Conservation (phyloP, 2,888 invertebrate genomes). For the Cephus nigrinus region DNA sequence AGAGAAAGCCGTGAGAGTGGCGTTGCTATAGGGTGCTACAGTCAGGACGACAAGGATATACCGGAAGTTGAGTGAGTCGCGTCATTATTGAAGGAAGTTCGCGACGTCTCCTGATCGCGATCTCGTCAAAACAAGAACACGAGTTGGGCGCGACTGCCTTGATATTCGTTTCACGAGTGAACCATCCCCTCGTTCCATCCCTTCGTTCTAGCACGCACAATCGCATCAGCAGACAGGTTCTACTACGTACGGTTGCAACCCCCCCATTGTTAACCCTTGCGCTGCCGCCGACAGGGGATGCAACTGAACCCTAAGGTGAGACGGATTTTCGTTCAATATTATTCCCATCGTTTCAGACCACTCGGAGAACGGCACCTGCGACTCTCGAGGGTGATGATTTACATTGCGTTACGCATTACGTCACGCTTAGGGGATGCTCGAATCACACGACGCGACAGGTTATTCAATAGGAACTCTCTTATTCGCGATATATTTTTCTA, state of each 20-base stretch:
- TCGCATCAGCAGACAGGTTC: slow-evolving; percentile 35
- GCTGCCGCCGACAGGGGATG: slow-evolving; percentile 8
- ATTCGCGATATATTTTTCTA: too few species aligned
- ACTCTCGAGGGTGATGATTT: neutral
- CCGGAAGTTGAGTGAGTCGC: slow-evolving; percentile 36
- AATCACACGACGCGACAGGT: neutral
- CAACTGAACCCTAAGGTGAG: neutral
- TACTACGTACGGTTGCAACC: slow-evolving; percentile 36
- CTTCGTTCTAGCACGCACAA: slow-evolving; percentile 32
- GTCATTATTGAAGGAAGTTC: slow-evolving; percentile 53
- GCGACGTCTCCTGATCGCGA: slow-evolving; percentile 41
- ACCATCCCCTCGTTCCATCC: slow-evolving; percentile 26
- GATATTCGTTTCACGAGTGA: neutral
- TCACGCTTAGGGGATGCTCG: neutral
- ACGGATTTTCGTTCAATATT: neutral
- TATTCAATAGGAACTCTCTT: too few species aligned
- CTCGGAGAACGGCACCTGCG: neutral
- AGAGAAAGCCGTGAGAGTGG: slow-evolving; percentile 15
- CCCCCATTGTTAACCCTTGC: slow-evolving; percentile 33
- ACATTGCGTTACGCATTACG: neutral
- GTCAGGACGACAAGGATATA: slow-evolving; percentile 17
- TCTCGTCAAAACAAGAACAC: slow-evolving; percentile 20
- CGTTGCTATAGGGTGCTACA: neutral
- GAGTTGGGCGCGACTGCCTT: neutral
- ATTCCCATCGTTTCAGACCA: slow-evolving; percentile 1